Base-by-base conservation (phyloP, 2,113 vertebrate species). In the Tachysurus fulvidraco region DNA sequence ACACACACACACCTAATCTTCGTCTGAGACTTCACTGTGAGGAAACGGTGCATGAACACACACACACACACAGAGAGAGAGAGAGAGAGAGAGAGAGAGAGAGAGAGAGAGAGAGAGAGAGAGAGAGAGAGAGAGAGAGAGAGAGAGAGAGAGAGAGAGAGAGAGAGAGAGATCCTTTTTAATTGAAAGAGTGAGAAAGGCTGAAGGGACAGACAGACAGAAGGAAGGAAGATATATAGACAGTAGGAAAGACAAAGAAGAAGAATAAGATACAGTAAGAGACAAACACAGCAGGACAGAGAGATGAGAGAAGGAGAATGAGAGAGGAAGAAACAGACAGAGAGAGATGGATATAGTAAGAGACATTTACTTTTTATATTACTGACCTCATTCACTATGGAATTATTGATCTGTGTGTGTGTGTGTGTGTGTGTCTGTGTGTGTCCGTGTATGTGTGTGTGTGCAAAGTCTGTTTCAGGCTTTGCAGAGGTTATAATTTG, bases 181-280 rank as follows among this genome's bases (percentile, higher is more conserved):
- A 94, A 94, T 93, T 93, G 92, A 92, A 91, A 83, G 36, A 60
- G 16, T 13, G 69, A 73, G 8, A 44, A 36, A 44, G 17, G 23
- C 17, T 44, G 17, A 73, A 36, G 44, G 19, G 16, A 73, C 16
- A 73, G 30, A 21, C 30, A 73, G 30, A 71, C 2, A 71, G 30
- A 80, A 9, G 9, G 8, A 62, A 19, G 23, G 41, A 23, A 23
- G 36, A 28, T 11, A 28, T n/a, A 25, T 0, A 74, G 71, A 74
- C 1, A 46, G 44, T 67, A 44, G 52, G 46, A 30, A 44, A 30
- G 23, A 19, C 41, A 28, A 13, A 46, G 55, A 65, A 6, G 12
- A 6, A 74, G 87, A 88, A 9, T 85, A 87, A 71, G 10, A 55
- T 12, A 76, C 36, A 90, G 87, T 19, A 25, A 25, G 28, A 30